Evolutionary conservation across 2,888 invertebrate species (phyloP), one percentile per base, ranked within the genome.

Genomic region (Periphyllus acericola): DNA sequence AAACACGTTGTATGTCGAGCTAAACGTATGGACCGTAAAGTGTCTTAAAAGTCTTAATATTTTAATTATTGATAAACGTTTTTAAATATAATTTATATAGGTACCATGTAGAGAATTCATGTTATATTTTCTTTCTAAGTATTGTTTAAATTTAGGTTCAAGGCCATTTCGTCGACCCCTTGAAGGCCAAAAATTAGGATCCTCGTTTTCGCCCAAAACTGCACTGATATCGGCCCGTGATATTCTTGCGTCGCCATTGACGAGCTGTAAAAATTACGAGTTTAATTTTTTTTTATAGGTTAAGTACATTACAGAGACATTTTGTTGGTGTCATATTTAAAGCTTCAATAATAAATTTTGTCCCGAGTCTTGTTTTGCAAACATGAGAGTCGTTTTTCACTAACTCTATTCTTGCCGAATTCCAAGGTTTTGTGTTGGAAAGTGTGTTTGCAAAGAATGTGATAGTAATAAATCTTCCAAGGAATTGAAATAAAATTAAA

Each of bases 101-200:
- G n/a, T n/a, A 87, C 80, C 80, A 66, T 81, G 60, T 60, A 74
- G 40, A 34, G n/a, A 75, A 55, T 87, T 87, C 32, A 29, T 81
- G 21, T 46, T 87, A n/a, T 79, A 66, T 81, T 81, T 87, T 46
- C 66, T 87, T 3, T 74, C 81, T n/a, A 46, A 55, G 72, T 81
- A 87, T 81, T 81, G 72, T 72, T 81, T 86, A 25, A 86, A 72
- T 79, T 86, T 87, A 4, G 40, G 25, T 19, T 79, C 79, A 14
- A 5, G 74, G 6, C 32, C 75, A n/a, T 81, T 87, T 74, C 87
- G 81, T 46, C 87, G 81, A 46, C 87, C 87, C 11, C 87, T 74
- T n/a, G 87, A 87, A 74, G 87, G 87, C 87, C 87, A 87, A 87
- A 87, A 87, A 21, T 87, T 87, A 2, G 81, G 87, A 66, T 87